A percentile compares a stretch with the other conserved stretches of the same genome.
Conservation (phyloP, 23 tunicate genomes). For the Botrylloides violaceus region DNA sequence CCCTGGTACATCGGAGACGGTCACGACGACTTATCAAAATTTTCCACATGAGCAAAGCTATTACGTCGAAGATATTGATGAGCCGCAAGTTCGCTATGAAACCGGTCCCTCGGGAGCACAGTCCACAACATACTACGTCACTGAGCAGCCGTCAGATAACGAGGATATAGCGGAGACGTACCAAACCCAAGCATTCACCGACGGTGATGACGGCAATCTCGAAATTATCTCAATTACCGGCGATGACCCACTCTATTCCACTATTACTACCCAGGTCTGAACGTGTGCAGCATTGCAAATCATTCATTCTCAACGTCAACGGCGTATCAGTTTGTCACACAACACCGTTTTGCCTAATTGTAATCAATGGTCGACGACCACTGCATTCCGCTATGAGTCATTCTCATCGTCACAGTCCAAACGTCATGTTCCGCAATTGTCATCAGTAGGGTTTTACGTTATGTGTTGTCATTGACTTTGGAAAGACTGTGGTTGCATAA, state of each 20-base stretch:
- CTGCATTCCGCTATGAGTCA: too few species aligned
- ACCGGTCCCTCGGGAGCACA: slow-evolving; percentile 1
- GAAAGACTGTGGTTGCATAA: too few species aligned
- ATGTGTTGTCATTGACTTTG: too few species aligned
- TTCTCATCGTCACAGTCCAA: too few species aligned
- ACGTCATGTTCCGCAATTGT: too few species aligned
- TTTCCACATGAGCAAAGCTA: neutral
- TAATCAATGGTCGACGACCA: too few species aligned
- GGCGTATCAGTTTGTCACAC: too few species aligned
- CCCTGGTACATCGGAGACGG: neutral
- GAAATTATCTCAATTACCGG: slow-evolving; percentile 17
- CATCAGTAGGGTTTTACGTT: too few species aligned
- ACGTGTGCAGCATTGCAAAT: too few species aligned
- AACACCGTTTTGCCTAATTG: too few species aligned
- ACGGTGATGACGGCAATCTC: neutral
- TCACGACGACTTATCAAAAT: neutral
- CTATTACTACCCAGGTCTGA: too few species aligned
- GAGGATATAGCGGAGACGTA: slow-evolving; percentile 5
- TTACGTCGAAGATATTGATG: slow-evolving; percentile 15
- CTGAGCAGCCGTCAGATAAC: slow-evolving; percentile 14
- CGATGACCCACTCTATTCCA: slow-evolving; percentile 4
- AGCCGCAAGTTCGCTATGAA: neutral
- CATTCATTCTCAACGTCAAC: too few species aligned
- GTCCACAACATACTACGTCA: neutral
- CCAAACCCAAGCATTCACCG: neutral